Evolutionary conservation across 2,797 vertebrate species (phyloP).

Genomic region (Valencia hispanica): DNA sequence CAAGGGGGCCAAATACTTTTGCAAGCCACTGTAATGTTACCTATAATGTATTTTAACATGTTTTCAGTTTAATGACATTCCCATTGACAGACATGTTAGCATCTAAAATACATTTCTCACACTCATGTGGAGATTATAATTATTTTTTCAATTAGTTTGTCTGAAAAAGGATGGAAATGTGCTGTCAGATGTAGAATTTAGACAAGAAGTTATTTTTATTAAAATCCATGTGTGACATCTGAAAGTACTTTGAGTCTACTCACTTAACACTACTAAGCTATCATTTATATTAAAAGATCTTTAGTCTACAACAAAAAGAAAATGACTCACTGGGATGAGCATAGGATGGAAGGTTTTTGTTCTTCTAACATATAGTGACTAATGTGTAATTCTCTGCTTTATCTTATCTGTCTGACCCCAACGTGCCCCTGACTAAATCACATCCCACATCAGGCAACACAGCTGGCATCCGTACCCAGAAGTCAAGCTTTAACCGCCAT

Average conservation of each 20-base stretch:
- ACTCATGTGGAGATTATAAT: neutral
- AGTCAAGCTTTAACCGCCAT: slow-evolving; percentile 92
- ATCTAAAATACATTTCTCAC: too few species aligned
- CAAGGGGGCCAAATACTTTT: too few species aligned
- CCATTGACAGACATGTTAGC: too few species aligned
- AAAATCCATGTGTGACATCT: neutral
- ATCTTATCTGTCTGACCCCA: slow-evolving; percentile 29
- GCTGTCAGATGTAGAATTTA: slow-evolving; percentile 12
- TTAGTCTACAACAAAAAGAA: slow-evolving; percentile 4
- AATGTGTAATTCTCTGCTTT: slow-evolving; percentile 36
- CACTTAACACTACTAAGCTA: neutral
- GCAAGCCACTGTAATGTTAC: too few species aligned
- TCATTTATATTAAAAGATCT: neutral
- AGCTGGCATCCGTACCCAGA: slow-evolving; percentile 89
- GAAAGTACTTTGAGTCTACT: slow-evolving; percentile 9
- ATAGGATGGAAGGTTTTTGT: slow-evolving; percentile 18
- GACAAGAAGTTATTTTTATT: neutral
- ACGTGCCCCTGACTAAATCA: neutral
- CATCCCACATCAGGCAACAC: slow-evolving; percentile 85
- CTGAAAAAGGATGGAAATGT: neutral
- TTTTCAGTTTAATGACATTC: too few species aligned
- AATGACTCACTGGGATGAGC: slow-evolving; percentile 8
- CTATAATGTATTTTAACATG: too few species aligned
- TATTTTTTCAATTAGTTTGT: neutral
- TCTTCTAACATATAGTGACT: slow-evolving; percentile 26